Conservation (phyloP, 2,113 vertebrate genomes). For the Pterocles orientalis region DNA sequence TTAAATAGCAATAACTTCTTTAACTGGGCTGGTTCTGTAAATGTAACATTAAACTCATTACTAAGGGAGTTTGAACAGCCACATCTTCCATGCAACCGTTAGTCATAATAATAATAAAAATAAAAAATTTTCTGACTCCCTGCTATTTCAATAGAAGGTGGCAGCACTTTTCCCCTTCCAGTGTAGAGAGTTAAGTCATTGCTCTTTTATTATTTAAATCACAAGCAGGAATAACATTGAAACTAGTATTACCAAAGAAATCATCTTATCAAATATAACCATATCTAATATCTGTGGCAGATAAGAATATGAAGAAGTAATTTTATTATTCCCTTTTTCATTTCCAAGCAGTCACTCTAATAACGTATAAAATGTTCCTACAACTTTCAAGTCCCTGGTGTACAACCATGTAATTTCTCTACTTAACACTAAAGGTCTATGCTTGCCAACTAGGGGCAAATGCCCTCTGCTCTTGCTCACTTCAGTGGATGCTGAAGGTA, state of each 20-base stretch:
- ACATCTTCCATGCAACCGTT: neutral
- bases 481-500: neutral
- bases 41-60: conserved; percentile 1
- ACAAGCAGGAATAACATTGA: neutral
- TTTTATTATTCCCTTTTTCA: neutral
- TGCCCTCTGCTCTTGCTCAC: neutral
- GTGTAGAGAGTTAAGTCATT: neutral
- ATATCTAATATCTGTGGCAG: neutral
- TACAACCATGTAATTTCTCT: neutral
- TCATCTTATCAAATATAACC: neutral
- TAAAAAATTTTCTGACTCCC: conserved; percentile 1
- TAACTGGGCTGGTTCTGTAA: conserved; percentile 2
- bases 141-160: neutral
- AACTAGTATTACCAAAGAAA: neutral
- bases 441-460: neutral
- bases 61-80: neutral
- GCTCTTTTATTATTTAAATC: conserved; percentile 18
- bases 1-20: conserved; percentile 11
- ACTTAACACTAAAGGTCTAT: neutral
- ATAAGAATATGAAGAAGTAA: neutral
- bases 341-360: neutral
- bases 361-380: neutral
- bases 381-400: neutral
- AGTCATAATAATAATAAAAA: conserved; percentile 5
- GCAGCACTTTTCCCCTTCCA: neutral